Conservation (phyloP, 2,888 invertebrate species). For the Gastrophysa polygoni region DNA sequence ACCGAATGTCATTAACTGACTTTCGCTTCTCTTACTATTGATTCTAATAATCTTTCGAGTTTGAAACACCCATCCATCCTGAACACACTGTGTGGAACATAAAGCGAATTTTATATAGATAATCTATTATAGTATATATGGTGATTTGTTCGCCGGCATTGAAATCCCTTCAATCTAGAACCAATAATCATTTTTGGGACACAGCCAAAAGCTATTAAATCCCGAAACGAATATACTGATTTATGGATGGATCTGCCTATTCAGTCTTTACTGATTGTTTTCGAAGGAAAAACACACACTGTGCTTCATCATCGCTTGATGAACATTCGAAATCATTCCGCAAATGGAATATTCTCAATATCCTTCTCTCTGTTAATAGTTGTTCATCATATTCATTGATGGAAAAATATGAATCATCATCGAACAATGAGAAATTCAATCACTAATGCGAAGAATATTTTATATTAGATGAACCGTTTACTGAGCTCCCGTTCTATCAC, state of each 20-base stretch:
- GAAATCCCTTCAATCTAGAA: conserved; percentile 3
- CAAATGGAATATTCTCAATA: not conserved
- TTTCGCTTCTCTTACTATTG: too few species aligned
- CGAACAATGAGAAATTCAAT: too few species aligned
- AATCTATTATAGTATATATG: conserved; percentile 3
- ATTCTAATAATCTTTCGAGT: too few species aligned
- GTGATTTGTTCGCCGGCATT: conserved; percentile 5
- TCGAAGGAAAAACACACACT: not conserved
- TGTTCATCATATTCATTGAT: too few species aligned
- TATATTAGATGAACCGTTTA: too few species aligned
- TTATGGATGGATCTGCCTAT: not conserved
- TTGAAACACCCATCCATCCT: too few species aligned
- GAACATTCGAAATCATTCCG: not conserved
- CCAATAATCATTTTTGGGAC: conserved; percentile 14
- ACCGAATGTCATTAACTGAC: too few species aligned
- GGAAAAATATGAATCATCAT: too few species aligned
- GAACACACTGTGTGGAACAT: too few species aligned
- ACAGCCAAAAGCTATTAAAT: conserved; percentile 13
- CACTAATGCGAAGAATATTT: too few species aligned
- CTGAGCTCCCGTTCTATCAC: too few species aligned
- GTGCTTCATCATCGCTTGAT: not conserved
- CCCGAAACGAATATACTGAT: not conserved
- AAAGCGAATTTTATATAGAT: not conserved
- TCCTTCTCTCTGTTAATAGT: too few species aligned
- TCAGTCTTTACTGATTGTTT: not conserved